These are phyloP conservation scores for Chloroceryle inda DNA, from an alignment of 2,797 vertebrate species.

Conservation along the genomic window DNA sequence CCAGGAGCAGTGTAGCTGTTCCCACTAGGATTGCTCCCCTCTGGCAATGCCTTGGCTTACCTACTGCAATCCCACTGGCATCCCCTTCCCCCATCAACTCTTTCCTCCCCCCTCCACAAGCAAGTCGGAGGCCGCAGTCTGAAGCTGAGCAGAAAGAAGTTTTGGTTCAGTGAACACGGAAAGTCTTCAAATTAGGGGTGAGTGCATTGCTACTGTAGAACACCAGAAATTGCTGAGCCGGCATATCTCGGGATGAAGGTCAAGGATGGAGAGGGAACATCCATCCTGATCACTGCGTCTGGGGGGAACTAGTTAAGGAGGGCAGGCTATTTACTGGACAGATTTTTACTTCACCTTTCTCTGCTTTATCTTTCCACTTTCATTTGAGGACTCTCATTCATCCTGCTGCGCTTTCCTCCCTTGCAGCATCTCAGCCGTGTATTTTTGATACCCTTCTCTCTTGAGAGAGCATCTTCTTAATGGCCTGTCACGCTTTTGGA, in stretches of 20 bases:
- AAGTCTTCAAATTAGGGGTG: not conserved
- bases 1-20: not conserved
- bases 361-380: not conserved
- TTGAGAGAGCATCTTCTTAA: not conserved
- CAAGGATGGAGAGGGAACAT: not conserved
- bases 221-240: not conserved
- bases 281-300: not conserved
- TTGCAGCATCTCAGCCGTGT: not conserved
- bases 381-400: not conserved
- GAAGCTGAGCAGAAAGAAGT: not conserved
- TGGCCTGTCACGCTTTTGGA: not conserved
- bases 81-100: not conserved
- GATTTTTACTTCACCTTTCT: not conserved
- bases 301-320: not conserved
- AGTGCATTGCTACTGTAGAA: not conserved
- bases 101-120: not conserved
- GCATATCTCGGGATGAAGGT: not conserved
- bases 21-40: not conserved
- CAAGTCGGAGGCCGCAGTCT: not conserved
- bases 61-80: not conserved
- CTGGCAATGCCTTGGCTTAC: not conserved
- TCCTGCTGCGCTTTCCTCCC: not conserved
- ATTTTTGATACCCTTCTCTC: not conserved
- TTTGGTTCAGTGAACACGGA: not conserved
- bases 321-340: not conserved